Base-by-base conservation (phyloP, 1,140 invertebrate genomes). In the Pogonus chalceus region DNA sequence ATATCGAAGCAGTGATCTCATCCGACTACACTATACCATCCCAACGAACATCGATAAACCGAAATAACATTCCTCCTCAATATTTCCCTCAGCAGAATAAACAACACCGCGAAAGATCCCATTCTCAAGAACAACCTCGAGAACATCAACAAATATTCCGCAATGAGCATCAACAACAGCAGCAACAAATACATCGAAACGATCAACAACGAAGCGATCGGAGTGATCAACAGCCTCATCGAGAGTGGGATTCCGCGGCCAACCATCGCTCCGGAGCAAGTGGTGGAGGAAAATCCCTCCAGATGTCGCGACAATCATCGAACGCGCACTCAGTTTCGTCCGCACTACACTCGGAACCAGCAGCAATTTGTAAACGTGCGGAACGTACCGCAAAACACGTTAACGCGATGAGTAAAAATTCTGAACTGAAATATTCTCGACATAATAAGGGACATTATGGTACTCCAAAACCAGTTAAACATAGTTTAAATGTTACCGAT, bases 1-100 rank as follows among this genome's bases (percentile, higher is more conserved):
- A 69, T 54, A 58, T 69, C 57, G 62, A 65, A 46, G 21, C 60
- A 48, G 66, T 69, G 50, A 64, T 62, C 51, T 62, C 60, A 26
- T 60, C 58, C 14, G 67, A 69, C 14, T 69, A 67, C 60, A 59
- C 61, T 3, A 55, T 56, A 35, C 64, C 63, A 37, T 52, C 61
- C 14, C 57, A 56, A 35, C 59, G 62, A 35, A 18, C 37, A 18
- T 10, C 7, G 7, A 43, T 12, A 7, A 43, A 43, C 37, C 37
- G 37, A 7, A 43, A 43, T 16, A 43, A 43, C 18, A 4, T 43
- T 9, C 37, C 37, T 10, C 7, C 9, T 12, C 9, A 12, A 16
- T 16, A 43, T 10, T 3, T 12, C 9, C 37, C 51, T 58, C 23
- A 65, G 65, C 59, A 65, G 62, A 67, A 67, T 59, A 60, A 62